phyloP scores from a whole-genome alignment of 1,140 invertebrate genomes.

The Drosophila teissieri region DNA sequence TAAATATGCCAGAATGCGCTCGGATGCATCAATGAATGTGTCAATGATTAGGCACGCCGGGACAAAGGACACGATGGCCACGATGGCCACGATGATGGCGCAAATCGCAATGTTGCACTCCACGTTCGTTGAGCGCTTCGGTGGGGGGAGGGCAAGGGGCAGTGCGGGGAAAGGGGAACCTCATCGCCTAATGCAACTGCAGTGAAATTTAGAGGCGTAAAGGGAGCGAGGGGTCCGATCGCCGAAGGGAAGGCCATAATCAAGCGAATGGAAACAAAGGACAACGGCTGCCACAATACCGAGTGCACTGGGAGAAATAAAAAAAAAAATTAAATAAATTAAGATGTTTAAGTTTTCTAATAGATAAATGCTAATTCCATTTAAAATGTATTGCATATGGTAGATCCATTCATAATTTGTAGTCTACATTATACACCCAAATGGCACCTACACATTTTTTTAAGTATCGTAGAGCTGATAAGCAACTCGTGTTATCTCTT shows the following conservation, averaged over 20 bases:
- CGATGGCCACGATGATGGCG: conserved; percentile 54
- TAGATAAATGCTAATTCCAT: too few species aligned
- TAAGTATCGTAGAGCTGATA: conserved; percentile 2
- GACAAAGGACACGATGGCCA: conserved; percentile 45
- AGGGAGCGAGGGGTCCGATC: neutral
- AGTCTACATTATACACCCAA: neutral
- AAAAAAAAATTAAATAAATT: too few species aligned
- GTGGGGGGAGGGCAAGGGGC: neutral
- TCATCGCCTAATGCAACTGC: conserved; percentile 73
- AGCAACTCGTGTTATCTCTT: neutral
- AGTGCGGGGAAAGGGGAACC: neutral
- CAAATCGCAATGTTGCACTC: conserved; percentile 74
- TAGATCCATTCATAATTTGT: too few species aligned
- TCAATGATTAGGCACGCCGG: conserved; percentile 70
- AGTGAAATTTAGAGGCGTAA: conserved; percentile 8
- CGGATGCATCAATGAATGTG: conserved; percentile 77
- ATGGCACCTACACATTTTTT: too few species aligned
- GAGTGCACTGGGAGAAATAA: conserved; percentile 8
- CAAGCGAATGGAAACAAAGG: conserved; percentile 60
- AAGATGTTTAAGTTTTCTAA: too few species aligned
- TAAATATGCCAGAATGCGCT: conserved; percentile 64
- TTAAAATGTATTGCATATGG: too few species aligned
- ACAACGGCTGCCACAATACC: conserved; percentile 7
- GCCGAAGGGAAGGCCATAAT: conserved; percentile 54
- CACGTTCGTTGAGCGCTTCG: neutral